These are phyloP conservation scores for Spea hammondii DNA, from an alignment of 2,797 vertebrate species.

Conservation along the genomic window DNA sequence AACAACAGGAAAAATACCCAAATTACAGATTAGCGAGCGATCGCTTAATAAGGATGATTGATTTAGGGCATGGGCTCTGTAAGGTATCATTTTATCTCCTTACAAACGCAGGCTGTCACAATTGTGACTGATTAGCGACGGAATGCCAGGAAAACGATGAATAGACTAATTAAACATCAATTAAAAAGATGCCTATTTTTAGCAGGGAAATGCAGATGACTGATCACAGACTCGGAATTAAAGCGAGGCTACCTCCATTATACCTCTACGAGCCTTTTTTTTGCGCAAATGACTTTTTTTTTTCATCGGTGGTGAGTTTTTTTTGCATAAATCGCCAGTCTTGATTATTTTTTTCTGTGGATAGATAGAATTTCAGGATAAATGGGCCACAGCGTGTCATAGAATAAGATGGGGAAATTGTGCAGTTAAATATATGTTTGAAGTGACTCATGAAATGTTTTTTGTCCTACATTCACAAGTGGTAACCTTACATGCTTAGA, in stretches of 20 bases:
- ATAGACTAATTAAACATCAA: conserved; percentile 7
- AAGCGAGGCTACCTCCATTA: not conserved
- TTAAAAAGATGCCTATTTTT: not conserved
- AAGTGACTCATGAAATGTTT: not conserved
- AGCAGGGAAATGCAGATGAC: not conserved
- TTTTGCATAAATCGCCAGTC: not conserved
- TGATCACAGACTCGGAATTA: conserved; percentile 1
- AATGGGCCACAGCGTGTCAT: too few species aligned
- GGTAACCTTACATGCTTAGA: too few species aligned
- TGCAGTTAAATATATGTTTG: conserved; percentile 6
- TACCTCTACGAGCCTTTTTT: not conserved
- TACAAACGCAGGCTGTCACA: not conserved
- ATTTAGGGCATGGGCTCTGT: too few species aligned
- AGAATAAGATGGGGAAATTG: conserved; percentile 1
- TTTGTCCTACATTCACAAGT: too few species aligned
- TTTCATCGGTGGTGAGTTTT: too few species aligned
- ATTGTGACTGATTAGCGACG: conserved; percentile 1
- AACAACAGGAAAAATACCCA: too few species aligned
- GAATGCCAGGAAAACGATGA: conserved; percentile 1
- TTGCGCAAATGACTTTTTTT: not conserved
- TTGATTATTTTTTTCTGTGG: not conserved
- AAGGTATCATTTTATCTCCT: not conserved
- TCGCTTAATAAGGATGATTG: too few species aligned
- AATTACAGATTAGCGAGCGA: too few species aligned
- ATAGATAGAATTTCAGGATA: not conserved